phyloP scores from a whole-genome alignment of 1,140 invertebrate genomes.

The Holcopasites calliopsidis region DNA sequence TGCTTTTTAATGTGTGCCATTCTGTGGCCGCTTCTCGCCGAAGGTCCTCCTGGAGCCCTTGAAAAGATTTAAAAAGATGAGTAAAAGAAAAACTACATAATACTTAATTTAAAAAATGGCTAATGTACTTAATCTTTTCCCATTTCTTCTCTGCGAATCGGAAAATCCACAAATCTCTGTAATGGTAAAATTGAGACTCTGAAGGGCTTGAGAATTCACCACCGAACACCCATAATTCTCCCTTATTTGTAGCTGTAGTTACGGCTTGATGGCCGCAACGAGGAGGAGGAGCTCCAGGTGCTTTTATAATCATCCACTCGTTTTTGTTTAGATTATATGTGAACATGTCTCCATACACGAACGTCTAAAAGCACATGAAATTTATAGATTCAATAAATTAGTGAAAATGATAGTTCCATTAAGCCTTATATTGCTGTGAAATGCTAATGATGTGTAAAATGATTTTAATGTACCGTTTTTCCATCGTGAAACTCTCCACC shows the following conservation, averaged over 20 bases:
- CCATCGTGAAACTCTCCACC: slow-evolving; percentile 97
- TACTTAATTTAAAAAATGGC: background rate
- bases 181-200: slow-evolving; percentile 96
- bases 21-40: slow-evolving; percentile 92
- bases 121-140: slow-evolving; percentile 88
- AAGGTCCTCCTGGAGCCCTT: slow-evolving; percentile 87
- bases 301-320: slow-evolving; percentile 89
- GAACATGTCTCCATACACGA: slow-evolving; percentile 91
- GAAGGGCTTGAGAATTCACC: slow-evolving; percentile 95
- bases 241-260: slow-evolving; percentile 85
- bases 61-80: slow-evolving; percentile 65
- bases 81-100: background rate
- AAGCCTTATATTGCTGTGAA: background rate
- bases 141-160: slow-evolving; percentile 89
- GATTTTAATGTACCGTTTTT: slow-evolving; percentile 64
- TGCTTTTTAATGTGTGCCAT: slow-evolving; percentile 91
- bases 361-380: slow-evolving; percentile 82
- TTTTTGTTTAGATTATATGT: slow-evolving; percentile 91
- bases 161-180: slow-evolving; percentile 94
- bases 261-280: slow-evolving; percentile 93
- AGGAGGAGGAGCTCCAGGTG: slow-evolving; percentile 90
- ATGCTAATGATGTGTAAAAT: background rate
- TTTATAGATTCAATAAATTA: slow-evolving; percentile 5
- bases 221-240: slow-evolving; percentile 92
- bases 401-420: background rate